These are phyloP conservation scores for Branchellion lobata DNA, from an alignment of 2,888 invertebrate species.

Conservation along the genomic window DNA sequence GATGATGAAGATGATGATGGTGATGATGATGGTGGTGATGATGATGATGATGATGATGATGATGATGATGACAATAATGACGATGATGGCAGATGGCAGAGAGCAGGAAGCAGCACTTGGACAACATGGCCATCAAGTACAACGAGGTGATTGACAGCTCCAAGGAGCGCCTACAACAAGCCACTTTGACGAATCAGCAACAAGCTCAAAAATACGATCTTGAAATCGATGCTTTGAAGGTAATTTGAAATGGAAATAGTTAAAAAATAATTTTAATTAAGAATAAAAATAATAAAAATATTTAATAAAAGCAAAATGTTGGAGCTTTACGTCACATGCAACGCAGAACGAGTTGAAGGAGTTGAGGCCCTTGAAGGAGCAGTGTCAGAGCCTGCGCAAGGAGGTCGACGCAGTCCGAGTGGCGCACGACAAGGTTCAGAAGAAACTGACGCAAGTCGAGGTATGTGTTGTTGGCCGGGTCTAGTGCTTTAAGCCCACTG, in stretches of 20 bases:
- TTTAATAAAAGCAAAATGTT: no score
- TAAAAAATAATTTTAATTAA: not conserved
- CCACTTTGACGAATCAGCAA: conserved; percentile 54
- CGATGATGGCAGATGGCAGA: conserved; percentile 59
- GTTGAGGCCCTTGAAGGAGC: conserved; percentile 43
- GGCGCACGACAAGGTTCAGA: conserved; percentile 54
- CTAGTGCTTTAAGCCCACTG: conserved; percentile 56
- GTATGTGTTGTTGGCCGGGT: no score
- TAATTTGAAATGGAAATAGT: not conserved
- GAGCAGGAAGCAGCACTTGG: conserved; percentile 63
- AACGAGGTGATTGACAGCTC: conserved; percentile 61
- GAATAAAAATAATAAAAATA: not conserved
- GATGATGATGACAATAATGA: not conserved
- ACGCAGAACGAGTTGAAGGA: conserved; percentile 51
- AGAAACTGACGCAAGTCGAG: conserved; percentile 52
- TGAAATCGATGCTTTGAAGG: conserved; percentile 54
- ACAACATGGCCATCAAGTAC: conserved; percentile 63
- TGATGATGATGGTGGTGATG: not conserved
- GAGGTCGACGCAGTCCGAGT: not conserved
- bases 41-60: not conserved
- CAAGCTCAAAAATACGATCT: conserved; percentile 55
- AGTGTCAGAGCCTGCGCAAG: not conserved
- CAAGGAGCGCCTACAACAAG: conserved; percentile 55
- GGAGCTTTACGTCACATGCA: no score
- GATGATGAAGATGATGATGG: conserved; percentile 1